Evolutionary conservation across 2,888 invertebrate genomes (phyloP), one percentile per base, ranked within the genome.

Genomic region (Ormyrus pomaceus): DNA sequence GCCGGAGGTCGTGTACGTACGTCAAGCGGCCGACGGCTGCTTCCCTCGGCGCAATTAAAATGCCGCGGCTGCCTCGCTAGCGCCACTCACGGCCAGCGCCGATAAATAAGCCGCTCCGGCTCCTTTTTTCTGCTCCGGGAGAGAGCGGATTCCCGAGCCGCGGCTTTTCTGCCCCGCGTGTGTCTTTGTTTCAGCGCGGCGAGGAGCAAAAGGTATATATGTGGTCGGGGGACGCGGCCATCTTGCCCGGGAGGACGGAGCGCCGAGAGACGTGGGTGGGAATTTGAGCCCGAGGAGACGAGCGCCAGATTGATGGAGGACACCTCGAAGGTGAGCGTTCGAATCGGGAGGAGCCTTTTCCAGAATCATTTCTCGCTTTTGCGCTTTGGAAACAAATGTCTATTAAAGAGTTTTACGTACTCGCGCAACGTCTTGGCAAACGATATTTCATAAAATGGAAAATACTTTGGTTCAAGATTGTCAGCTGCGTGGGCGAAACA

Each of bases 11-110:
- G 87, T 86, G 87, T 84, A 85, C 84, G 85, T 84, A 64, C 56
- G 56, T 70, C 77, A 86, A 79, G 86, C 84, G 85, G 34, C 34
- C 34, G 34, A 34, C 34, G 34, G 34, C 34, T 34, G 34, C 34
- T 34, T 34, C 34, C 34, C 34, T 3, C 34, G 86, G 89, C 86
- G 88, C 90, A 90, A 90, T 90, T 90, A 89, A 90, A 90, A 90
- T 90, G 89, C 89, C 90, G 88, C 53, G 90, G 90, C 90, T 90
- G 89, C 89, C 90, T 87, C 53, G 51, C 88, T 90, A 90, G 89
- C 90, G 90, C 90, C 90, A 90, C 89, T 90, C 90, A 86, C 87
- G 87, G 86, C 88, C 89, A 10, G 46, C 87, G 88, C 87, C 89
- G 89, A 90, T 90, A 90, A 90, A 90, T 90, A 90, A 90, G 87